A percentile compares a stretch with the other conserved stretches of the same genome.
Evolutionary conservation across 2,888 invertebrate species (phyloP).

Genomic region (Hypena proboscidalis): DNA sequence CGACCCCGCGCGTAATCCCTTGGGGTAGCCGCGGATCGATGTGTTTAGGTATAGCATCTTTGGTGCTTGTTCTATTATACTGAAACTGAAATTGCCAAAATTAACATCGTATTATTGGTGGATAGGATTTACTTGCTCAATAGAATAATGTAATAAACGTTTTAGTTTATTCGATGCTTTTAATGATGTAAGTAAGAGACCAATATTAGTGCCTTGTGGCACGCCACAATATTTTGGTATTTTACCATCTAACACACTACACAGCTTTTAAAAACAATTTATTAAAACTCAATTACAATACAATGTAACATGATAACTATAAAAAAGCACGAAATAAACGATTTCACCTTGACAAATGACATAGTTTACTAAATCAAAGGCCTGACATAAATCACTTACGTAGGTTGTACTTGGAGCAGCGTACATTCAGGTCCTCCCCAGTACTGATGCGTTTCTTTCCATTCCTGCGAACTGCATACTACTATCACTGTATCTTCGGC

Average conservation of each 20-base stretch:
- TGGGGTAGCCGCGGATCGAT: slow-evolving; percentile 92
- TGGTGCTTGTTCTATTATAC: slow-evolving; percentile 79
- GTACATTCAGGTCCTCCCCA: slow-evolving; percentile 93
- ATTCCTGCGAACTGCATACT: slow-evolving; percentile 91
- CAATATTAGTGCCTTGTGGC: slow-evolving; percentile 1
- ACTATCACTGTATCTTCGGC: slow-evolving; percentile 89
- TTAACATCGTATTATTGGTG: too few relatives aligned
- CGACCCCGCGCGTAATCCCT: slow-evolving; percentile 92
- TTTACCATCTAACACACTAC: too few relatives aligned
- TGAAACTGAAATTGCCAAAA: slow-evolving; percentile 52
- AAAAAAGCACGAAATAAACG: too few relatives aligned
- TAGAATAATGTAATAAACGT: too few relatives aligned
- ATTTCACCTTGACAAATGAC: neutral
- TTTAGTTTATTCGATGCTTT: too few relatives aligned
- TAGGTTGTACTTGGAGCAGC: slow-evolving; percentile 90
- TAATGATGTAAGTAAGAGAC: neutral
- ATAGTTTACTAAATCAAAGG: neutral
- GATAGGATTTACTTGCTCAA: too few relatives aligned
- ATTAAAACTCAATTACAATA: too few relatives aligned
- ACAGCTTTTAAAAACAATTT: too few relatives aligned
- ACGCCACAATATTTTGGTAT: neutral
- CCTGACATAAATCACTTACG: slow-evolving; percentile 71
- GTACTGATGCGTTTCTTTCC: slow-evolving; percentile 94
- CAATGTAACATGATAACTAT: too few relatives aligned
- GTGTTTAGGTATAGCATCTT: slow-evolving; percentile 95